Evolutionary conservation across 2,113 vertebrate genomes (phyloP), one percentile per base, ranked within the genome.

Genomic region (Falcunculus frontatus): DNA sequence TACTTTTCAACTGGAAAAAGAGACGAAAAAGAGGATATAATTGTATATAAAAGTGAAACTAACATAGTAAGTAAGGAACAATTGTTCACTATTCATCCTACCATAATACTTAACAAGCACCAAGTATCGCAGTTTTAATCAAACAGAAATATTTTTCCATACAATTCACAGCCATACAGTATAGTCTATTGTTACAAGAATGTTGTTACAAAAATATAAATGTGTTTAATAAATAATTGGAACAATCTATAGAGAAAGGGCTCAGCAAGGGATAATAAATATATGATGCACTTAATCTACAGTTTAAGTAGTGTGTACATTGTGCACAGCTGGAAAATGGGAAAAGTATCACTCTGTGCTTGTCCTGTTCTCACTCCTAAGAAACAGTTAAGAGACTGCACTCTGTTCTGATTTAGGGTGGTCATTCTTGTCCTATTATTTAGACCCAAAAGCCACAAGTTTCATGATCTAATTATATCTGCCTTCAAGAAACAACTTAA

Each of bases 401-500:
- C 37, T 55, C 86, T 67, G 33, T 52, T 90, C 80, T 95, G 74
- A 92, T 90, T 91, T 84, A 96, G 33, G 19, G 47, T 64, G 75
- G 47, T 35, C 64, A 41, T 81, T 95, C 86, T 89, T 75, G 55
- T 56, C 44, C 80, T 78, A 41, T 90, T 87, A 94, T 91, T 94
- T 82, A 94, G 84, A 93, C 65, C 41, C 73, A 82, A 94, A 95
- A 94, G 72, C 33, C 80, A 92, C 64, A 90, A 95, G 65, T 91
- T 89, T 91, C 84, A 89, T 39, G 60, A 91, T 87, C 68, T 92
- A 95, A 97, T 97, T 96, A 90, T 70, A 90, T 67, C 62, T 93
- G 70, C 77, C 80, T 92, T 82, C 91, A 95, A 94, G 89, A 93
- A 94, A 97, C 86, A 93, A 95, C 88, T 95, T 92, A 93, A 92